These are phyloP conservation scores for Steatornis caripensis DNA, from an alignment of 2,113 vertebrate genomes.

Conservation along the genomic window DNA sequence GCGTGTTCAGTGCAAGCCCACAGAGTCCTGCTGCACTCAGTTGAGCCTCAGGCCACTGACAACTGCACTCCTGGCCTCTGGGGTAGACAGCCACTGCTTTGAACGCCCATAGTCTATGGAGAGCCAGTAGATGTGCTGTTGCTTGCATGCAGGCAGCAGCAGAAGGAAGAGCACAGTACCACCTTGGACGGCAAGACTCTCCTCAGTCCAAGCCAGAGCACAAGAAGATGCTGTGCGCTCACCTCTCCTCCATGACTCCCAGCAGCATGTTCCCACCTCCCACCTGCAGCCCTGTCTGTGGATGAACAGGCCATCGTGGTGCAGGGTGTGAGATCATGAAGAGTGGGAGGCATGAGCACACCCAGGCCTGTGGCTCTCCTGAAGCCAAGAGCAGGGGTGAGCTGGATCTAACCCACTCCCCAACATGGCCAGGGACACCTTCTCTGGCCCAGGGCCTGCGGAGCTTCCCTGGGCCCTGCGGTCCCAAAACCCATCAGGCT, in stretches of 20 bases:
- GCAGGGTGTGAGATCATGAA: neutral
- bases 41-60: neutral
- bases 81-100: neutral
- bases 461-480: conserved; percentile 38
- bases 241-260: neutral
- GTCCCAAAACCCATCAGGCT: neutral
- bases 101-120: neutral
- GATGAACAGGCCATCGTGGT: neutral
- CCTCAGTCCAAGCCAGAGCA: neutral
- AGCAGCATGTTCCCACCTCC: neutral
- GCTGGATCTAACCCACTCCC: neutral
- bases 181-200: neutral
- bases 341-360: neutral
- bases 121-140: neutral
- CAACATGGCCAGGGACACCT: conserved; percentile 32
- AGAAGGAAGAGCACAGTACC: neutral
- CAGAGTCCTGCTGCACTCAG: neutral
- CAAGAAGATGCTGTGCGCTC: neutral
- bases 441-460: conserved; percentile 40
- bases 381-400: neutral
- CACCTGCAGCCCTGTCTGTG: neutral
- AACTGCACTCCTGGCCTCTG: neutral
- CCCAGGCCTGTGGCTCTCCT: neutral
- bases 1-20: neutral
- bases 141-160: neutral